Conservation (phyloP, 2,113 vertebrate species). For the Dipodomys stephensi region DNA sequence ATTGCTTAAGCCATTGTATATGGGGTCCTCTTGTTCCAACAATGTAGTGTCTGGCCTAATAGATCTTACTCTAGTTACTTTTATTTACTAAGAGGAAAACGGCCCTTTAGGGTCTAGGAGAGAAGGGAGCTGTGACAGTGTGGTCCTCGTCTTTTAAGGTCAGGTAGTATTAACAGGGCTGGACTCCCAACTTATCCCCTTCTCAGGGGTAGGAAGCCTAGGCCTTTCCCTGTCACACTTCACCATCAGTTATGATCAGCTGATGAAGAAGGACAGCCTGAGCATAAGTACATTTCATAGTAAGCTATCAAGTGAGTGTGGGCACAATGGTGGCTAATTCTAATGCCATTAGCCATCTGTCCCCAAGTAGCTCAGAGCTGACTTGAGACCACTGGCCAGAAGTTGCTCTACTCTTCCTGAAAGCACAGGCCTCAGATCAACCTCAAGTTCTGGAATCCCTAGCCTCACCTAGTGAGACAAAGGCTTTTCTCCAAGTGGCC, state of each 20-base stretch:
- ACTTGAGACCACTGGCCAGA: background rate
- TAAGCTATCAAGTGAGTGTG: background rate
- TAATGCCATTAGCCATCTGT: too few relatives aligned
- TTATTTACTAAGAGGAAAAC: background rate
- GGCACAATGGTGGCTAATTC: background rate
- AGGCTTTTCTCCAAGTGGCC: background rate
- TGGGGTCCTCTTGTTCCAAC: background rate
- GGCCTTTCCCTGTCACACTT: background rate
- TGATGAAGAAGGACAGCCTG: background rate
- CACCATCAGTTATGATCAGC: background rate
- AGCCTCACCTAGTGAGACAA: background rate
- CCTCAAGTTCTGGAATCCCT: too few relatives aligned
- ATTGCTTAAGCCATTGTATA: background rate
- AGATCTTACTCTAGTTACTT: background rate
- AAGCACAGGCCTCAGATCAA: background rate
- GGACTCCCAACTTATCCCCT: background rate
- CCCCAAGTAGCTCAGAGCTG: background rate
- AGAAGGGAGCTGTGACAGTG: background rate
- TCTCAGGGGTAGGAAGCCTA: rapidly evolving
- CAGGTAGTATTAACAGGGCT: background rate
- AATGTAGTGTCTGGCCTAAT: background rate
- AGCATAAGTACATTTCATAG: background rate
- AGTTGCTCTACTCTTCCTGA: background rate
- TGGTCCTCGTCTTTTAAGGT: background rate
- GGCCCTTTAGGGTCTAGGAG: background rate